Conservation (phyloP, 2,113 vertebrate genomes). For the Lampris megalopsis region DNA sequence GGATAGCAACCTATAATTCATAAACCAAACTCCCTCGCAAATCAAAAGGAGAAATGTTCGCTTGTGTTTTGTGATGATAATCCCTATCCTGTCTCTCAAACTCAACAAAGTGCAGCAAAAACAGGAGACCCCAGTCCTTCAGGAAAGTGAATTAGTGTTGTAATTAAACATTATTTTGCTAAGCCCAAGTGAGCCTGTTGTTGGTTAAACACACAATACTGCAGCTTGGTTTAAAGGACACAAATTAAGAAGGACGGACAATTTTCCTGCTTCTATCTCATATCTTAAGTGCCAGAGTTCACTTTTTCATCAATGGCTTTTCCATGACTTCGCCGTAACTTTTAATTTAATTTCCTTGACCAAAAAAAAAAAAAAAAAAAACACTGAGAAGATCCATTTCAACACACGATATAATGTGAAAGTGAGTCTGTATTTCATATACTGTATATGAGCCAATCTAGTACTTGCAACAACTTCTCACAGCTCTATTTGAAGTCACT, state of each 20-base stretch:
- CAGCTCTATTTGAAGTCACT: no score
- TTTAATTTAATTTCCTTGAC: no score
- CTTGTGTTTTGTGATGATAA: constrained; percentile 17
- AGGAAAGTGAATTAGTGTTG: constrained; percentile 6
- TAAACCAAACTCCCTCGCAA: background rate
- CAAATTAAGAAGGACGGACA: background rate
- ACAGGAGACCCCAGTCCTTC: background rate
- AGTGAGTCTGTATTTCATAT: no score
- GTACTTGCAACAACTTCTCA: no score
- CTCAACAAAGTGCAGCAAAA: constrained; percentile 24
- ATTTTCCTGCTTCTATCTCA: constrained; percentile 8
- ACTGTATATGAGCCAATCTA: no score
- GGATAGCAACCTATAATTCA: constrained; percentile 29
- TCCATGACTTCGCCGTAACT: no score
- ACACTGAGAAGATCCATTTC: no score
- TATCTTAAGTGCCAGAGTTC: no score
- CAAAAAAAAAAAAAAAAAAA: no score
- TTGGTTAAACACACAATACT: constrained; percentile 18
- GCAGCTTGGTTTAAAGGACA: constrained; percentile 5
- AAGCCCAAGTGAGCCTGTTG: constrained; percentile 4
- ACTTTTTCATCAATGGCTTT: no score
- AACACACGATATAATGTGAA: no score
- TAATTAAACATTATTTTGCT: constrained; percentile 10
- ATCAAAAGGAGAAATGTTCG: constrained; percentile 10
- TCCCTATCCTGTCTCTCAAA: constrained; percentile 26